These are phyloP conservation scores for Leptoteleia sp. DNA, from an alignment of 1,140 invertebrate species.

Conservation along the genomic window DNA sequence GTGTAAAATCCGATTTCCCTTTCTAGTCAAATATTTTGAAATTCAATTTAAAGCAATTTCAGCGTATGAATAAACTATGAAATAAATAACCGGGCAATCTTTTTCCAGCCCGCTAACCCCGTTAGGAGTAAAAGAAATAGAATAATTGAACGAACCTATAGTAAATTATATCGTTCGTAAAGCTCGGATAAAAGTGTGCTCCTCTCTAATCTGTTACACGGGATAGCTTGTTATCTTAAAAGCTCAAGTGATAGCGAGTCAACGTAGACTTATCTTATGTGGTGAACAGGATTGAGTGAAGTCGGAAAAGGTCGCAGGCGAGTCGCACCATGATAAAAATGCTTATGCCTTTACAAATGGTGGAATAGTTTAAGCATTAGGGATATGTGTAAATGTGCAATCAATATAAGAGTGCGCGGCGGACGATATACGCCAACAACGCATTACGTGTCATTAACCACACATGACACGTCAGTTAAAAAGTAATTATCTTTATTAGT, in stretches of 20 bases:
- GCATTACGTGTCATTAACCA: too few relatives aligned
- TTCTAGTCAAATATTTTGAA: conserved; percentile 12
- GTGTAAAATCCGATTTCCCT: too few relatives aligned
- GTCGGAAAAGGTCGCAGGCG: conserved; percentile 40
- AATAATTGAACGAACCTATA: conserved; percentile 24
- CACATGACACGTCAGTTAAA: conserved; percentile 21
- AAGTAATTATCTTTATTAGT: conserved; percentile 14
- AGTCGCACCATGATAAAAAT: conserved; percentile 53
- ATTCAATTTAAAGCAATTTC: conserved; percentile 6
- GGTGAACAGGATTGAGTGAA: conserved; percentile 63
- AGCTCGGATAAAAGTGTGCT: conserved; percentile 40
- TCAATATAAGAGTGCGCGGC: too few relatives aligned
- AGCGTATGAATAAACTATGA: conserved; percentile 35
- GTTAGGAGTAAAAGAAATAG: conserved; percentile 14
- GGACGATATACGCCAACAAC: too few relatives aligned
- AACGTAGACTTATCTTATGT: conserved; percentile 59
- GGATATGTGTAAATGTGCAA: conserved; percentile 29
- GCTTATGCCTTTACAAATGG: conserved; percentile 51
- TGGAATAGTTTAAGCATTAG: conserved; percentile 50
- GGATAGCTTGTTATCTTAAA: conserved; percentile 66
- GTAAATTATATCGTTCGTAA: conserved; percentile 59
- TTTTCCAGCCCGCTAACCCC: conserved; percentile 30
- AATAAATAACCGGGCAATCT: conserved; percentile 26
- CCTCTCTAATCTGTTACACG: conserved; percentile 55
- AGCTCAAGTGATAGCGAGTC: conserved; percentile 64